A percentile compares a stretch with the other conserved stretches of the same genome.
Conservation (phyloP, 2,113 vertebrate genomes). For the Oenanthe oenanthe region DNA sequence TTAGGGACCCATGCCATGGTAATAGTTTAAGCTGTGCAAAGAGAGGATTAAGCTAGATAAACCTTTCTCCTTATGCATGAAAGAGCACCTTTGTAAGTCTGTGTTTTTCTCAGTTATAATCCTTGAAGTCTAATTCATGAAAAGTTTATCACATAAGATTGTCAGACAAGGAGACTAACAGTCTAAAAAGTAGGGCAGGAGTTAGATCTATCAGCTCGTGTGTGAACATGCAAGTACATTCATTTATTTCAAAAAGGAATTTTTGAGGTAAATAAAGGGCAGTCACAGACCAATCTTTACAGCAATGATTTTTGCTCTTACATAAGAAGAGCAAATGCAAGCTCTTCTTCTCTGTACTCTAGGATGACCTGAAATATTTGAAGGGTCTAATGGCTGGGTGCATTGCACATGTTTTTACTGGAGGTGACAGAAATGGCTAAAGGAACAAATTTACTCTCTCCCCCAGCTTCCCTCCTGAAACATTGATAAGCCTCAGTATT, state of each 20-base stretch:
- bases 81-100: constrained; percentile 47
- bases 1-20: neutral
- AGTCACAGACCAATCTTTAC: neutral
- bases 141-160: constrained; percentile 42
- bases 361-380: neutral
- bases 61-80: constrained; percentile 33
- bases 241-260: neutral
- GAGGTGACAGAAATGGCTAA: rapidly evolving
- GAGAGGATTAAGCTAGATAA: constrained; percentile 59
- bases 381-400: neutral
- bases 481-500: rapidly evolving
- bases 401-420: neutral
- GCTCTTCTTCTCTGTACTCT: neutral
- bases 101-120: constrained; percentile 44
- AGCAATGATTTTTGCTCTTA: neutral
- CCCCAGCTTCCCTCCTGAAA: neutral
- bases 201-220: neutral
- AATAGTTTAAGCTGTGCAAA: constrained; percentile 21
- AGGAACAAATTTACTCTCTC: neutral
- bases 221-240: neutral
- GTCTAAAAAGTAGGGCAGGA: constrained; percentile 37
- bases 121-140: constrained; percentile 38
- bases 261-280: neutral
- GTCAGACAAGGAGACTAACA: neutral
- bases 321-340: neutral